A percentile compares a stretch with the other conserved stretches of the same genome.
phyloP scores from a whole-genome alignment of 2,888 invertebrate species.

The Lasioglossum oenotherae region DNA sequence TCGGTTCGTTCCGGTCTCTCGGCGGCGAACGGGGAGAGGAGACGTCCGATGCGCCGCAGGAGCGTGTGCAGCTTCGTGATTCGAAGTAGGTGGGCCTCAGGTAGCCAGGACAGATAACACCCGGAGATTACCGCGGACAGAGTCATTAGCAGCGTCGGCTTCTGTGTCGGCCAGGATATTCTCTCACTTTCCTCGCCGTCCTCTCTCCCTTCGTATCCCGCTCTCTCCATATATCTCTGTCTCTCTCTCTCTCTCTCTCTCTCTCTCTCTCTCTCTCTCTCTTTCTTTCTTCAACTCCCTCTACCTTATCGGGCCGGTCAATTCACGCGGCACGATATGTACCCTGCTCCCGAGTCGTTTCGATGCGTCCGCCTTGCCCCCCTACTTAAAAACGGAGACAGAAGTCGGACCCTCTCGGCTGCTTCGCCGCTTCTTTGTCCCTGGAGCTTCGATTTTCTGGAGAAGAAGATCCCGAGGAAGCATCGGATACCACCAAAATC shows the following conservation, averaged over 20 bases:
- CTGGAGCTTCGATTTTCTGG: neutral
- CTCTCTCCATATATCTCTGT: too few relatives aligned
- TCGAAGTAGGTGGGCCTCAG: constrained; percentile 84
- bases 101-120: constrained; percentile 84
- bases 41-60: constrained; percentile 59
- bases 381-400: constrained; percentile 29
- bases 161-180: constrained; percentile 81
- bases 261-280: constrained; percentile 5
- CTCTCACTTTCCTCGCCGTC: constrained; percentile 69
- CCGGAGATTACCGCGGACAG: constrained; percentile 84
- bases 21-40: constrained; percentile 3
- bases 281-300: constrained; percentile 3
- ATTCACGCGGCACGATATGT: constrained; percentile 77
- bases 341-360: constrained; percentile 44
- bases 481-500: neutral
- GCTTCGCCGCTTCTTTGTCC: constrained; percentile 20
- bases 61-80: constrained; percentile 80
- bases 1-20: neutral
- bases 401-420: constrained; percentile 23
- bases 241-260: constrained; percentile 3
- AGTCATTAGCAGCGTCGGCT: constrained; percentile 84
- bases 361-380: constrained; percentile 29
- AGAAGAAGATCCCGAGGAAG: neutral
- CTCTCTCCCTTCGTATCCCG: constrained; percentile 33
- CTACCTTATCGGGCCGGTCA: constrained; percentile 74